phyloP scores from a whole-genome alignment of 2,888 invertebrate species.

The Sesamia inferens region DNA sequence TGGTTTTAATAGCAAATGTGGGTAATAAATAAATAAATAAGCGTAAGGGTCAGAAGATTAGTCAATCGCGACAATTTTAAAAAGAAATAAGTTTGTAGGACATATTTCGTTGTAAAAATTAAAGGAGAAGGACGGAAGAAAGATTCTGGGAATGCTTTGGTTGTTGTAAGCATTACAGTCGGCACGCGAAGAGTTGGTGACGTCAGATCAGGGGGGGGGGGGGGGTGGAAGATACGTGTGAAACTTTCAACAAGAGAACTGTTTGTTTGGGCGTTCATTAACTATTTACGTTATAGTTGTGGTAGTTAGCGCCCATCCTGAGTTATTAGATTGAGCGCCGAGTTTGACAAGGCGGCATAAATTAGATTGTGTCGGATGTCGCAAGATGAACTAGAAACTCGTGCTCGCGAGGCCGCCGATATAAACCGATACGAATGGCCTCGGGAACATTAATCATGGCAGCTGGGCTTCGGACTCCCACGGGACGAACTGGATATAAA shows the following conservation, averaged over 20 bases:
- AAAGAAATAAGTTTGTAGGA: too few relatives aligned
- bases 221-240: background rate
- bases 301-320: constrained; percentile 15
- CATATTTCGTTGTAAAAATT: background rate
- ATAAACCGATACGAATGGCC: constrained; percentile 43
- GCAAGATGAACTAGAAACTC: constrained; percentile 33
- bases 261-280: constrained; percentile 24
- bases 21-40: background rate
- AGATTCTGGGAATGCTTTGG: background rate
- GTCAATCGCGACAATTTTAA: background rate
- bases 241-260: constrained; percentile 1
- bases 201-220: background rate
- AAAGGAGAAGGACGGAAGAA: background rate
- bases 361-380: constrained; percentile 44
- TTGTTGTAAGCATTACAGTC: background rate
- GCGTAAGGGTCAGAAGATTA: background rate
- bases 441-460: constrained; percentile 61
- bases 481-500: constrained; percentile 55
- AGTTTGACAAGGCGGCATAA: constrained; percentile 27
- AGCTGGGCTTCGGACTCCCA: constrained; percentile 31
- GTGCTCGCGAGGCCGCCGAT: constrained; percentile 30
- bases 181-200: background rate
- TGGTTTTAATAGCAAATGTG: background rate
- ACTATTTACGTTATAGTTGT: constrained; percentile 7
- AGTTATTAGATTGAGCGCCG: constrained; percentile 42